Evolutionary conservation across 2,888 invertebrate genomes (phyloP).

Genomic region (Cephus spinipes): DNA sequence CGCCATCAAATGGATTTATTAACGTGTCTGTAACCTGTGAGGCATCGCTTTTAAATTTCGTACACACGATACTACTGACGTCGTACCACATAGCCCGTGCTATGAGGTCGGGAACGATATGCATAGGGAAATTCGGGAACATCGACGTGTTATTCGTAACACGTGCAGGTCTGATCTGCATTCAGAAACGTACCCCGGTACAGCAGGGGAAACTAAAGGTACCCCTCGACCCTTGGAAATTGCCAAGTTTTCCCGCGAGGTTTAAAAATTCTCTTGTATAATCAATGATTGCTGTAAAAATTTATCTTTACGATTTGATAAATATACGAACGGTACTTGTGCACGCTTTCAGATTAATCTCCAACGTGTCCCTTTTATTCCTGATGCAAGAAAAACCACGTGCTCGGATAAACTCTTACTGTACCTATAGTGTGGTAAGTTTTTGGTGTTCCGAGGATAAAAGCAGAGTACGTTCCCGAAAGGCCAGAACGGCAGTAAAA

Average conservation of each 20-base stretch:
- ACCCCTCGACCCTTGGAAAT: not conserved
- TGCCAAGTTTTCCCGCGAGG: not conserved
- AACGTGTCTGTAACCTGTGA: not conserved
- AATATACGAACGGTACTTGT: not conserved
- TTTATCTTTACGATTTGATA: not conserved
- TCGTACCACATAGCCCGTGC: not conserved
- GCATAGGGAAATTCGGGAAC: not conserved
- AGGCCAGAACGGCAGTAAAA: not conserved
- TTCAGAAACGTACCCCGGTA: not conserved
- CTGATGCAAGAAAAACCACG: not conserved
- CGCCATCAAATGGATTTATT: not conserved
- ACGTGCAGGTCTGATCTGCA: not conserved
- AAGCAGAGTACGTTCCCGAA: not conserved
- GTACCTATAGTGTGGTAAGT: not conserved
- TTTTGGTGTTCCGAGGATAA: not conserved
- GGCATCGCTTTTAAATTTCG: not conserved
- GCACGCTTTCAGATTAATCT: not conserved
- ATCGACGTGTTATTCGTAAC: not conserved
- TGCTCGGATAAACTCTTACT: not conserved
- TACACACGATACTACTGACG: not conserved
- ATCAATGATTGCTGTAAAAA: not conserved
- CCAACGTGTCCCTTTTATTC: not conserved
- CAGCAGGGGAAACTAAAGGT: not conserved
- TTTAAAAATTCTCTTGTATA: not conserved
- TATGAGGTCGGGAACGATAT: not conserved